Evolutionary conservation across 2,113 vertebrate species (phyloP).

Genomic region (Crotalus helleri): DNA sequence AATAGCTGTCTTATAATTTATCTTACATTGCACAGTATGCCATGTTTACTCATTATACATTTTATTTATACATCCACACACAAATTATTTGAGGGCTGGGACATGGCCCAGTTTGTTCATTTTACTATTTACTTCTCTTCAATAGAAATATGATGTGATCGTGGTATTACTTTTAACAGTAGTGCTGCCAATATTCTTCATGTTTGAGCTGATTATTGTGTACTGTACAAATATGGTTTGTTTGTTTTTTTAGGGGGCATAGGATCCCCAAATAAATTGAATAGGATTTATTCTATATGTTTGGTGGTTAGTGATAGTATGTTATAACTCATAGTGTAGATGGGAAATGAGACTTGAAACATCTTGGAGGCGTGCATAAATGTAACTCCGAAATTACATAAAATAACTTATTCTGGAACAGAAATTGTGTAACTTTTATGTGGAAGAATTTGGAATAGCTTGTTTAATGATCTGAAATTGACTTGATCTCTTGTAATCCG

Average conservation of each 20-base stretch:
- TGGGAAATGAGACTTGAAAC: neutral
- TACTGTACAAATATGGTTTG: slow-evolving; percentile 51
- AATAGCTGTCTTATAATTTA: slow-evolving; percentile 29
- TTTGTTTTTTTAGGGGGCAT: neutral
- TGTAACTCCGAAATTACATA: slow-evolving; percentile 12
- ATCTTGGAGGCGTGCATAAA: slow-evolving; percentile 3
- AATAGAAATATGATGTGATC: slow-evolving; percentile 34
- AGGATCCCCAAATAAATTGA: slow-evolving; percentile 15
- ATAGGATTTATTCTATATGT: slow-evolving; percentile 28
- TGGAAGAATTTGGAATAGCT: neutral
- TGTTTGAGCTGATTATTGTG: slow-evolving; percentile 39
- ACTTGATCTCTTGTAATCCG: neutral
- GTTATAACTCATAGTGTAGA: slow-evolving; percentile 24
- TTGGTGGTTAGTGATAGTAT: slow-evolving; percentile 57
- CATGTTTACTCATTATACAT: neutral
- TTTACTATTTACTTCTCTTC: slow-evolving; percentile 54
- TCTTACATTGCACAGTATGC: slow-evolving; percentile 15
- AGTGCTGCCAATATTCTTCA: slow-evolving; percentile 51
- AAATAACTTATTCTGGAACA: slow-evolving; percentile 24
- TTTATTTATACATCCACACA: neutral
- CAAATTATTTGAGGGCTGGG: neutral
- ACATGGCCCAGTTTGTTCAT: neutral
- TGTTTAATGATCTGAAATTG: neutral
- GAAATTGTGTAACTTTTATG: slow-evolving; percentile 33
- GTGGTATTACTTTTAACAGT: slow-evolving; percentile 54